Conservation (phyloP, 2,888 invertebrate species). For the Eustalomyia histrio region DNA sequence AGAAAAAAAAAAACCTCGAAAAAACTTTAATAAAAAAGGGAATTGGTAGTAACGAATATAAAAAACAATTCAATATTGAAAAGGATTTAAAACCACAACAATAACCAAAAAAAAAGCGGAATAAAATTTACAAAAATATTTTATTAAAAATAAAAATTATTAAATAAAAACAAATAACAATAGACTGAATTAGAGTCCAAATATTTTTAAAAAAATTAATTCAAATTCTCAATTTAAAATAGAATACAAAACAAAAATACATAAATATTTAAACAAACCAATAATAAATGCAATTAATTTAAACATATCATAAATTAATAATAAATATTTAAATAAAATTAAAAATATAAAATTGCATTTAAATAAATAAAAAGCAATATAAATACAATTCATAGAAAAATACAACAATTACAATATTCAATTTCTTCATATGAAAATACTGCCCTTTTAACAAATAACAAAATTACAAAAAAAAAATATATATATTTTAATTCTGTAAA, state of each 20-base stretch:
- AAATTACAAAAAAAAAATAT: conserved; percentile 60
- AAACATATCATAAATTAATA: conserved; percentile 77
- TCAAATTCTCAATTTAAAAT: conserved; percentile 34
- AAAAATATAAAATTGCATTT: conserved; percentile 56
- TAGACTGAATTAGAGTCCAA: conserved; percentile 78
- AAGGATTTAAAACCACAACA: conserved; percentile 68
- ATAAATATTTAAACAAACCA: conserved; percentile 37
- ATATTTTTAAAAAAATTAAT: conserved; percentile 75
- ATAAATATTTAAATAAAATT: conserved; percentile 61
- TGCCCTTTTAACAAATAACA: conserved; percentile 65
- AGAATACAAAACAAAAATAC: background rate
- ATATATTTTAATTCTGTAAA: conserved; percentile 38
- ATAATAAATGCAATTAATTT: conserved; percentile 76
- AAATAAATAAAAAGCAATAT: conserved; percentile 60
- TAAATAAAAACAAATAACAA: conserved; percentile 72
- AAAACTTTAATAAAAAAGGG: conserved; percentile 39
- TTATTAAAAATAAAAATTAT: conserved; percentile 38
- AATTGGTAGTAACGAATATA: conserved; percentile 50
- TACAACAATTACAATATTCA: conserved; percentile 31
- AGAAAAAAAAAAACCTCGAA: conserved; percentile 37
- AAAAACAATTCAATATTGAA: conserved; percentile 43
- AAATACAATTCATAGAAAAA: conserved; percentile 51
- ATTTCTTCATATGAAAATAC: conserved; percentile 38
- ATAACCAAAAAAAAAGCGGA: conserved; percentile 52
- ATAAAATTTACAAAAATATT: conserved; percentile 34